These are phyloP conservation scores for Porites lutea DNA, from an alignment of 64 coral and sea anemone species.

Conservation along the genomic window DNA sequence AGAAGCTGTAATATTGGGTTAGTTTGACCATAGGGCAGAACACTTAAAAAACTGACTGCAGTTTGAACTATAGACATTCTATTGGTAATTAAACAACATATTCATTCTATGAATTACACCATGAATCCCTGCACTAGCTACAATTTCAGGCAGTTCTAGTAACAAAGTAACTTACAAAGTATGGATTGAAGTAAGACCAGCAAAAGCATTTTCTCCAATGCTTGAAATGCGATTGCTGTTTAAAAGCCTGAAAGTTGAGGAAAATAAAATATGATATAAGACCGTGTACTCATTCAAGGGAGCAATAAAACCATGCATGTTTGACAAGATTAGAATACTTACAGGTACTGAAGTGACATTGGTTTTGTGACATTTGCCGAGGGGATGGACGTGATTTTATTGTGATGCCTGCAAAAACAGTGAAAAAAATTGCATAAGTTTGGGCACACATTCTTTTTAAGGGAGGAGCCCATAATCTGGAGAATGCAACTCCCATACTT, in stretches of 20 bases:
- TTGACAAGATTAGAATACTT: constrained; percentile 11
- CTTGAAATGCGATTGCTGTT: constrained; percentile 55
- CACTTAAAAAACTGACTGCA: no score
- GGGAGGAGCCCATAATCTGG: no score
- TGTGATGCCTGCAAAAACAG: constrained; percentile 58
- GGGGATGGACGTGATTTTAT: constrained; percentile 39
- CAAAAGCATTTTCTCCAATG: constrained; percentile 60
- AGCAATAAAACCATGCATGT: neutral
- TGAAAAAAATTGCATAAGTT: neutral
- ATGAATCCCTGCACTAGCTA: no score
- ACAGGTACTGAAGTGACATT: constrained; percentile 48
- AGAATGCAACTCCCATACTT: no score
- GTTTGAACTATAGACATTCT: no score
- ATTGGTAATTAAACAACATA: no score
- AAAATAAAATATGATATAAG: neutral
- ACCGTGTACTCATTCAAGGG: neutral
- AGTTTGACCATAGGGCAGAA: no score
- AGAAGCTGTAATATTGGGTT: no score
- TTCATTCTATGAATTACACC: no score
- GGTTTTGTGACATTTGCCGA: constrained; percentile 62
- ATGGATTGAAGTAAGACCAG: constrained; percentile 50
- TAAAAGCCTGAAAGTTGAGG: constrained; percentile 13
- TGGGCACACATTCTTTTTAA: neutral
- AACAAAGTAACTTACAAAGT: constrained; percentile 4
- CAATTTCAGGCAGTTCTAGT: no score